Base-by-base conservation (phyloP, 2,797 vertebrate genomes). In the Chromobotia macracanthus region DNA sequence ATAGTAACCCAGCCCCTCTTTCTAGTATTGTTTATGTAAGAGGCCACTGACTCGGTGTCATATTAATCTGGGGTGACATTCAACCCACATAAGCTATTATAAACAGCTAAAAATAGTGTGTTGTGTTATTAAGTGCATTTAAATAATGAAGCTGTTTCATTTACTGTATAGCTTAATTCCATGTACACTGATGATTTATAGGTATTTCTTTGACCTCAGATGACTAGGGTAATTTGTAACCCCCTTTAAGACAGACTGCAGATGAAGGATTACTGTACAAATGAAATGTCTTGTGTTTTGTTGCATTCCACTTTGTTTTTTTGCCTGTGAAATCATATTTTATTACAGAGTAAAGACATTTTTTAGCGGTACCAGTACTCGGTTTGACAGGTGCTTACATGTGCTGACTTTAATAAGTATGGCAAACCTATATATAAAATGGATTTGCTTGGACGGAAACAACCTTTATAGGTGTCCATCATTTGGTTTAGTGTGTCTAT, bases 11-110 rank as follows among this genome's bases (percentile, higher is more conserved):
- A 82, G 75, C 69, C 61, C 61, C 66, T 51, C 70, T 77, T 60
- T 72, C 66, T 63, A 81, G 63, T 79, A 75, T 85, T 80, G 75
- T 87, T 87, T 74, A 73, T 84, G 46, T 79, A 84, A 80, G 84
- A 69, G 78, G 72, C 25, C 83, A 78, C 71, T 61, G 70, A 56
- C 63, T 80, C 60, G 82, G 80, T 81, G 78, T 81, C 80, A 81
- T 28, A 28, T 80, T 87, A 76, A 85, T 90, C 63, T 88, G 84
- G 87, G 86, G 88, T 91, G 88, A 89, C 88, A 87, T 89, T 91
- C 89, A 90, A 80, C 53, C 38, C 84, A 81, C 71, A 84, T 88
- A 87, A 85, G 86, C 83, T 56, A 80, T 78, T 84, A 83, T 82
- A 63, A 82, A 84, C 87, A 81, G 82, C 84, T 90, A 88, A 91